phyloP scores from a whole-genome alignment of 2,888 invertebrate species.

The Microdon myrmicae region DNA sequence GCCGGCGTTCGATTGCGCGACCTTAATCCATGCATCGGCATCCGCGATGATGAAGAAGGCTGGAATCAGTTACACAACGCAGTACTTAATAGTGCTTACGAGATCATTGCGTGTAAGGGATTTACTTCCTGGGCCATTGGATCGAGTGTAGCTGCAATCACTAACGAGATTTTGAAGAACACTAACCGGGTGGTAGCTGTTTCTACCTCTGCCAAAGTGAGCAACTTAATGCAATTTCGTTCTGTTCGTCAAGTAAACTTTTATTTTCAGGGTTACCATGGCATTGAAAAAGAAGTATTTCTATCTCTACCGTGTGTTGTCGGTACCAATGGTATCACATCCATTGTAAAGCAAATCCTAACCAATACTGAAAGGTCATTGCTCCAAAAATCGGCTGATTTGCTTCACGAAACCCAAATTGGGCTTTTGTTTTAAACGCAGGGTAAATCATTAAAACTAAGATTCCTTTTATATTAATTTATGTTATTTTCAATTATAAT shows the following conservation, averaged over 20 bases:
- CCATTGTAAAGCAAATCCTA: conserved; percentile 78
- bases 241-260: background rate
- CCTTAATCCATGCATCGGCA: conserved; percentile 79
- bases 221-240: too few species aligned
- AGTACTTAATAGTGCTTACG: conserved; percentile 87
- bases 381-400: conserved; percentile 74
- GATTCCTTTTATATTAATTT: background rate
- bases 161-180: conserved; percentile 78
- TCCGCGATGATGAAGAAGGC: conserved; percentile 78
- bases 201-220: conserved; percentile 80
- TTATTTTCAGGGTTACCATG: conserved; percentile 77
- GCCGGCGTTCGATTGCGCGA: conserved; percentile 87
- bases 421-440: conserved; percentile 63
- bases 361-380: conserved; percentile 72
- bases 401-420: conserved; percentile 74
- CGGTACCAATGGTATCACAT: conserved; percentile 76
- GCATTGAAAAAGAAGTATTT: conserved; percentile 83
- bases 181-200: conserved; percentile 81
- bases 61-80: conserved; percentile 83
- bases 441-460: background rate
- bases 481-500: conserved; percentile 2
- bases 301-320: conserved; percentile 87
- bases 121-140: conserved; percentile 94
- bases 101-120: conserved; percentile 87
- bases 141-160: conserved; percentile 78